Percentiles rank a stretch among this genome's conserved stretches.
Evolutionary conservation across 2,113 vertebrate species (phyloP).

Genomic region (Piaya cayana): DNA sequence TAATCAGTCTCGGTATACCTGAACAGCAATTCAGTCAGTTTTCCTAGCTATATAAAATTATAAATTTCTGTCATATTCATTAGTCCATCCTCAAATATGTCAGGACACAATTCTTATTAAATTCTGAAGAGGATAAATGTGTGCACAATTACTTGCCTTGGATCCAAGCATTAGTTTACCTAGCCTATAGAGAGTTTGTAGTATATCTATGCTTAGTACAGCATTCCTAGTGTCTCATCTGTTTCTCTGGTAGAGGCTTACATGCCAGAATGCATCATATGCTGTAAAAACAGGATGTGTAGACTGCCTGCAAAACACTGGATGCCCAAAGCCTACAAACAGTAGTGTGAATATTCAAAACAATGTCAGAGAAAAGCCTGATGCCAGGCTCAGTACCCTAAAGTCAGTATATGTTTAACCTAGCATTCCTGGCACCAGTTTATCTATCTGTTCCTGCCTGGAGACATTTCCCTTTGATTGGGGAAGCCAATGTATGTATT

Average conservation of each 20-base stretch:
- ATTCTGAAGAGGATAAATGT: neutral
- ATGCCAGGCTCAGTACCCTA: neutral
- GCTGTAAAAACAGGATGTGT: neutral
- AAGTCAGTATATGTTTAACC: neutral
- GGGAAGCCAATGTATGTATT: neutral
- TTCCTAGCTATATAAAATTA: neutral
- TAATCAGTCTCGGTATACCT: neutral
- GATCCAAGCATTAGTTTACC: neutral
- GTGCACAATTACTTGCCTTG: neutral
- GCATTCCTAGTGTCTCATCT: neutral
- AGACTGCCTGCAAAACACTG: neutral
- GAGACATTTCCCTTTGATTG: neutral
- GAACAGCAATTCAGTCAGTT: neutral
- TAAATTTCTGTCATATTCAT: neutral
- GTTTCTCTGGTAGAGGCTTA: neutral
- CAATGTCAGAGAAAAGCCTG: neutral
- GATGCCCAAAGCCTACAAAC: neutral
- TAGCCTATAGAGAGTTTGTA: neutral
- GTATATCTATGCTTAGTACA: neutral
- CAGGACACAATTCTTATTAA: neutral
- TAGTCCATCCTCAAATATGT: neutral
- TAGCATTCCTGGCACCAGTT: neutral
- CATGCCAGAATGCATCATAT: neutral
- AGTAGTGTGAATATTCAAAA: neutral
- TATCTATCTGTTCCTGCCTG: neutral